phyloP scores from a whole-genome alignment of 2,113 vertebrate genomes.

The Marmota flaviventris region DNA sequence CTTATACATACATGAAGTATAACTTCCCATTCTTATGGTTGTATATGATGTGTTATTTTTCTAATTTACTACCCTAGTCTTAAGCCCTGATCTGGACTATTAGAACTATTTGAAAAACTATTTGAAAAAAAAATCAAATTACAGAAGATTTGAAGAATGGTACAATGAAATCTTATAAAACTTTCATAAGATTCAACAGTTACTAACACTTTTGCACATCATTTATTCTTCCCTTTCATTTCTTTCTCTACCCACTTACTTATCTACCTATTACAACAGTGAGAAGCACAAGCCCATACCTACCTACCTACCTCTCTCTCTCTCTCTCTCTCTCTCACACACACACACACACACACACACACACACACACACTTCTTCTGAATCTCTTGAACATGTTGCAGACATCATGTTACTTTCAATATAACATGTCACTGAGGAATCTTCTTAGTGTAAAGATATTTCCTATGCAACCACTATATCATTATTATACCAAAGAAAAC shows the following conservation, averaged over 20 bases:
- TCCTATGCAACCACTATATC: not conserved
- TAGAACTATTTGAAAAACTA: not conserved
- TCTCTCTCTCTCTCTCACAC: no score
- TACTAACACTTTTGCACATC: not conserved
- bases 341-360: not conserved
- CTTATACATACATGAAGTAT: no score
- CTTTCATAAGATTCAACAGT: not conserved
- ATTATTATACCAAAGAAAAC: not conserved
- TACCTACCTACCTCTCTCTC: no score
- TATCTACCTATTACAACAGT: not conserved
- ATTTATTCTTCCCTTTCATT: not conserved
- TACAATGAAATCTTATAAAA: not conserved
- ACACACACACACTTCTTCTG: not conserved
- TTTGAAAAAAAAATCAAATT: conserved; percentile 3
- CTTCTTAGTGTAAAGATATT: not conserved
- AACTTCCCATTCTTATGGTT: no score
- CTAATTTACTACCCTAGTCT: not conserved
- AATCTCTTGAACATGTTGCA: not conserved
- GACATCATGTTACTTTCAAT: not conserved
- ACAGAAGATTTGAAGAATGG: not conserved
- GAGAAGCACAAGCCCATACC: not conserved
- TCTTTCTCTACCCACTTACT: not conserved
- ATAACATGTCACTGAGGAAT: not conserved
- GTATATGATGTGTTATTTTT: not conserved
- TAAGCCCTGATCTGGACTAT: not conserved